Conservation (phyloP, 2,113 vertebrate genomes). For the Grallaria varia region DNA sequence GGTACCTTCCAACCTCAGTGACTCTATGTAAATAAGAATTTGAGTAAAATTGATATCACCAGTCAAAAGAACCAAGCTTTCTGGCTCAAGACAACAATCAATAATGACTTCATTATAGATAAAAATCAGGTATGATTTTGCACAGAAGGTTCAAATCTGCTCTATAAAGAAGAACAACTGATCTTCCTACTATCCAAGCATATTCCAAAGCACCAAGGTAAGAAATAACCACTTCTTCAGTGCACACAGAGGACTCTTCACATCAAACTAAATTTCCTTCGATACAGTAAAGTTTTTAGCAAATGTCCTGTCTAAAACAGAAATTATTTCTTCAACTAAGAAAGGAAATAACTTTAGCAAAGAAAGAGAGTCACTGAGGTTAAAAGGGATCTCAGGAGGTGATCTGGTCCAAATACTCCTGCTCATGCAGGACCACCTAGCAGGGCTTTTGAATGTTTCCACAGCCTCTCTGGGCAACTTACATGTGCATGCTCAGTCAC, state of each 20-base stretch:
- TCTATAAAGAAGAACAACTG: conserved; percentile 4
- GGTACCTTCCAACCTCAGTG: background rate
- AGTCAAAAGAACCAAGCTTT: conserved; percentile 5
- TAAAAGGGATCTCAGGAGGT: background rate
- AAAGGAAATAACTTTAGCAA: background rate
- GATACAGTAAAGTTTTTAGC: background rate
- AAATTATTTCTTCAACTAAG: background rate
- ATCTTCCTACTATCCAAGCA: background rate
- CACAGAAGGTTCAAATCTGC: background rate
- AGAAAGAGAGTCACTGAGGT: background rate
- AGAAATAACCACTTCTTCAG: background rate
- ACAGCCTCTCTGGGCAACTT: background rate
- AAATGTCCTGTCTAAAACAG: background rate
- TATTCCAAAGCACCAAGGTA: background rate
- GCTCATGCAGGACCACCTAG: background rate
- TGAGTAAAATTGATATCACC: background rate
- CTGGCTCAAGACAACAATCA: background rate
- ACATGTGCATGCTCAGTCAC: background rate
- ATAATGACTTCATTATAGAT: background rate
- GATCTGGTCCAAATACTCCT: background rate
- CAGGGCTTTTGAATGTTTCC: background rate
- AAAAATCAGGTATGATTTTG: background rate
- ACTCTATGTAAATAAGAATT: background rate
- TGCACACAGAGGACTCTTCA: background rate
- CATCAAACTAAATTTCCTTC: background rate